These are phyloP conservation scores for Percina caprodes DNA, from an alignment of 2,113 vertebrate genomes.

Conservation along the genomic window DNA sequence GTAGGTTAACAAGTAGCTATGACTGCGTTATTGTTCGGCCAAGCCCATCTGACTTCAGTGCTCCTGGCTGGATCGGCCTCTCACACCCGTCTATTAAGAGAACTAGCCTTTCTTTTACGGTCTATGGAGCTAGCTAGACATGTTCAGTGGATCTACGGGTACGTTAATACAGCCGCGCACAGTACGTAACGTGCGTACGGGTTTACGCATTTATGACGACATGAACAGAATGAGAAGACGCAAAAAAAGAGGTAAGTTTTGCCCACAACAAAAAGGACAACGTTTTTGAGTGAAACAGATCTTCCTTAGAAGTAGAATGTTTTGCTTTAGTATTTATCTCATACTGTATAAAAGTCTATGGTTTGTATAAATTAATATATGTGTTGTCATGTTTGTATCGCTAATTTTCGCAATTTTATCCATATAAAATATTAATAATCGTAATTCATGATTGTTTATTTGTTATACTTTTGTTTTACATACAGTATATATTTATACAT, in stretches of 20 bases:
- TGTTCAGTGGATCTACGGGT: slow-evolving; percentile 20
- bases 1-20: background rate
- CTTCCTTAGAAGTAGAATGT: no score
- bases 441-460: background rate
- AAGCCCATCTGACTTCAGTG: background rate
- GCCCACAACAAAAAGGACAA: background rate
- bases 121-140: no score
- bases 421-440: background rate
- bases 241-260: background rate
- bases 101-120: no score
- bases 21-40: slow-evolving; percentile 1
- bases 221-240: no score
- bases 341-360: background rate
- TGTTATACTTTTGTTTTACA: background rate
- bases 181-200: background rate
- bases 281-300: background rate
- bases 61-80: slow-evolving; percentile 12
- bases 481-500: background rate
- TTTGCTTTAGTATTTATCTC: no score
- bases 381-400: background rate
- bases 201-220: background rate
- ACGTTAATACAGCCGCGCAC: background rate
- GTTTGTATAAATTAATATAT: background rate
- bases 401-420: background rate
- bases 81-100: fast-evolving